Evolutionary conservation across 2,888 invertebrate genomes (phyloP), one percentile per base, ranked within the genome.

Genomic region (Heliconius hortense): DNA sequence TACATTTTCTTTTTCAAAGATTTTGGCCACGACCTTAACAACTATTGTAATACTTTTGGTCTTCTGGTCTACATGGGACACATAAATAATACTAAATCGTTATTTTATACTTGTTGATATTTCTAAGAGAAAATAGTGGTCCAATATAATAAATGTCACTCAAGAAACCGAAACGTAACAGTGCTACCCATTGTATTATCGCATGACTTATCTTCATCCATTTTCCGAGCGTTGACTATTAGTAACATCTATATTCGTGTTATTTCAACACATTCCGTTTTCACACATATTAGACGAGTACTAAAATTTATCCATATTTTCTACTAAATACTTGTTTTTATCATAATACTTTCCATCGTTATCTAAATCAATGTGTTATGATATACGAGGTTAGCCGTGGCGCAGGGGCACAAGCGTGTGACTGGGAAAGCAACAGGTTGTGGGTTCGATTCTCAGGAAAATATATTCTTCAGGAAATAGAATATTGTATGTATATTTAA

Each of bases 121-220:
- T 53, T 53, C 21, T 21, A 53, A 21, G 48, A 53, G 28, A 53
- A 53, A 21, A 48, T 67, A 10, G 11, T 53, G 10, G n/a, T 68
- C n/a, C 1, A 28, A 53, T 21, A n/a, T 21, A 56, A 31, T 56
- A 21, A 53, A 48, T 5, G 28, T 68, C 68, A 68, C 60, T 18
- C 11, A 48, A 74, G 31, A 31, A 74, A 24, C 21, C n/a, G 15
- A 35, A 63, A 35, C 62, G 43, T 62, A 8, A 24, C 28, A 62
- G 31, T 60, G 35, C 26, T 53, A 74, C 26, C 62, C 26, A 48
- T 53, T 31, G 31, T 62, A 53, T 69, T 24, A 68, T 74, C 63
- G 53, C 63, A 74, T 74, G 74, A 63, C 62, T 69, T 69, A 69
- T 68, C 60, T 74, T 35, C 53, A 26, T 60, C 18, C 24, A 74